Base-by-base conservation (phyloP, 2,113 vertebrate genomes). In the Myotis davidii region DNA sequence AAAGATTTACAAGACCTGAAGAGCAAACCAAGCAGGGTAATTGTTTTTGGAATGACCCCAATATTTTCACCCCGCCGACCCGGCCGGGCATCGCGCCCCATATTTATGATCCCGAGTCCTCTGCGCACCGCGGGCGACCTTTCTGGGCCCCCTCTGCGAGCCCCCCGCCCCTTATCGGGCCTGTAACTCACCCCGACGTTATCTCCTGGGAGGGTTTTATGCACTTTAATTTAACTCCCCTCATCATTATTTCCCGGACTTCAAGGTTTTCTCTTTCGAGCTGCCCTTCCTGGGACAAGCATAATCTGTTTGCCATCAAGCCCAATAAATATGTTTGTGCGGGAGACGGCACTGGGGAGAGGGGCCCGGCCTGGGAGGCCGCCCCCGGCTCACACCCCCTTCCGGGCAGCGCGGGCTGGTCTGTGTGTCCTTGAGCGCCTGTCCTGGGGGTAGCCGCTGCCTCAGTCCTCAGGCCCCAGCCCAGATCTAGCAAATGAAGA, bases 241-340 rank as follows among this genome's bases (percentile, higher is more conserved):
- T 96, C 97, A 39, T 95, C 94, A 94, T 95, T 90, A 95, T 88
- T 97, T 96, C 95, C 97, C 20, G 21, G 96, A 97, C 96, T 95
- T 97, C 95, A 96, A 96, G 97, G 96, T 93, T 98, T 96, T 91
- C 94, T 96, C 95, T 97, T 84, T 69, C 2, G 27, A 94, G 94
- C 95, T 96, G 96, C 97, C 95, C 97, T 97, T 97, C 96, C 95
- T 2, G 6, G 95, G 97, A 98, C 97, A 95, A 95, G 96, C 96
- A 96, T 97, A 97, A 97, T 97, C 96, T 97, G 97, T 97, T 97
- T 97, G 97, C 97, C 94, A 97, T 97, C 96, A 95, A 91, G 91
- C 96, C 94, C 94, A 95, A 97, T 97, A 96, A 97, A 97, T 96
- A 97, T 82, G 83, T 96, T 93, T 94, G 95, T 93, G 73, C 12